Percentiles rank a stretch among this genome's conserved stretches.
Evolutionary conservation across 1,140 invertebrate species (phyloP).

Genomic region (Eubasilissa regina): DNA sequence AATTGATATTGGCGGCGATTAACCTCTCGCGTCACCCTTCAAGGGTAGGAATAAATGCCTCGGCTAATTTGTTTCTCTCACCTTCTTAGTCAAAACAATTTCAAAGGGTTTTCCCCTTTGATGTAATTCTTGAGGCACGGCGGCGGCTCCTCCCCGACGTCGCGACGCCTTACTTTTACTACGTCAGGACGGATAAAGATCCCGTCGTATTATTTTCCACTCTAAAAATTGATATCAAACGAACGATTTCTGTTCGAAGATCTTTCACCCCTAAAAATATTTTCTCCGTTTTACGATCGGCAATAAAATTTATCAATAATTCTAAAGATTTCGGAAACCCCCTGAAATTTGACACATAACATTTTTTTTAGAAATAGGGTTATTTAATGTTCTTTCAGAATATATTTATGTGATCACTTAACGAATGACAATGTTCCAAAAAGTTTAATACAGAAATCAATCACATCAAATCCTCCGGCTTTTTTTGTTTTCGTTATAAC

Average conservation of each 20-base stretch:
- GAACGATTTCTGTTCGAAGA: neutral
- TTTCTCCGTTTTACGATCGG: neutral
- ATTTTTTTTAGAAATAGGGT: too few species aligned
- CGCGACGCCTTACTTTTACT: conserved; percentile 36
- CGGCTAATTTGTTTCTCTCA: conserved; percentile 60
- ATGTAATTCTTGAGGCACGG: conserved; percentile 38
- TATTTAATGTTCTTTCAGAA: too few species aligned
- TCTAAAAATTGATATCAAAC: conserved; percentile 10
- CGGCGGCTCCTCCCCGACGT: neutral
- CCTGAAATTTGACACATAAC: neutral
- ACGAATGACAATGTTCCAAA: too few species aligned
- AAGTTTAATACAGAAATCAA: too few species aligned
- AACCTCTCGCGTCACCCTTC: too few species aligned
- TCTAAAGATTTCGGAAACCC: neutral
- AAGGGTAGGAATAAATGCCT: conserved; percentile 51
- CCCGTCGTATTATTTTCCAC: neutral
- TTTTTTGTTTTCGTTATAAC: too few species aligned
- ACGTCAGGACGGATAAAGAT: conserved; percentile 33
- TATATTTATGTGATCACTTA: too few species aligned
- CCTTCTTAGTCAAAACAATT: conserved; percentile 59
- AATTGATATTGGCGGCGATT: too few species aligned
- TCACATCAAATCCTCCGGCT: too few species aligned
- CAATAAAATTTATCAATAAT: neutral
- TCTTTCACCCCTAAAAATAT: neutral
- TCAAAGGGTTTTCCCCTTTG: conserved; percentile 56